A percentile compares a stretch with the other conserved stretches of the same genome.
Conservation (phyloP, 2,797 vertebrate genomes). For the Gobio occitaniae region DNA sequence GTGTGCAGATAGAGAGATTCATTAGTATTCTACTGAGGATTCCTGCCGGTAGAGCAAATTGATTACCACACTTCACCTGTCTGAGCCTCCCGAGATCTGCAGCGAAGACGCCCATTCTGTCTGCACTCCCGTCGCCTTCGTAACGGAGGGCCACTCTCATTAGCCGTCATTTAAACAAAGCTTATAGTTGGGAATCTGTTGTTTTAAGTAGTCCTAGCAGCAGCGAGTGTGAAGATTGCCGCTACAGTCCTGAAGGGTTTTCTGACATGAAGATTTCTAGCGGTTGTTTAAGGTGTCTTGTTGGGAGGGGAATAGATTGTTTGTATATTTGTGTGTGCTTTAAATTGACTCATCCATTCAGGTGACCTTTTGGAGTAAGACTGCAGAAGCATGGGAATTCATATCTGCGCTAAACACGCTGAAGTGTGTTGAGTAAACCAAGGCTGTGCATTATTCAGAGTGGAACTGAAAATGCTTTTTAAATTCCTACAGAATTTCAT, state of each 20-base stretch:
- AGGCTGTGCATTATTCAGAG: background rate
- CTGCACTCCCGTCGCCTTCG: slow-evolving; percentile 64
- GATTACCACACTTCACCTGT: slow-evolving; percentile 97
- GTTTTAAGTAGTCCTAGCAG: slow-evolving; percentile 1
- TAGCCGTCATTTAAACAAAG: slow-evolving; percentile 24
- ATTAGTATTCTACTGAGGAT: slow-evolving; percentile 93
- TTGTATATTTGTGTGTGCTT: slow-evolving; percentile 21
- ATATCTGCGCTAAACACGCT: slow-evolving; percentile 14
- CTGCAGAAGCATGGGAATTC: background rate
- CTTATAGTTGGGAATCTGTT: slow-evolving; percentile 3
- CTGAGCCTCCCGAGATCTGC: slow-evolving; percentile 92
- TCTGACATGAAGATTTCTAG: background rate
- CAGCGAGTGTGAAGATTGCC: slow-evolving; percentile 13
- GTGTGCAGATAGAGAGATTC: slow-evolving; percentile 53
- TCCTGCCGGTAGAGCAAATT: slow-evolving; percentile 96
- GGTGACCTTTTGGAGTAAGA: slow-evolving; percentile 17
- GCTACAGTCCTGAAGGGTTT: background rate
- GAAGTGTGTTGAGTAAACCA: background rate
- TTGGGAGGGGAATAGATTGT: slow-evolving; percentile 12
- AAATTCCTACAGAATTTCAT: background rate
- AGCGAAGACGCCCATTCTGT: slow-evolving; percentile 82
- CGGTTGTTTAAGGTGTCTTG: slow-evolving; percentile 11
- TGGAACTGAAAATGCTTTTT: background rate
- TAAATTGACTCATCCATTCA: slow-evolving; percentile 14
- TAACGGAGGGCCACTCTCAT: slow-evolving; percentile 5